Percentiles rank a stretch among this genome's conserved stretches.
Evolutionary conservation across 2,113 vertebrate genomes (phyloP).

Genomic region (Morone chrysops): DNA sequence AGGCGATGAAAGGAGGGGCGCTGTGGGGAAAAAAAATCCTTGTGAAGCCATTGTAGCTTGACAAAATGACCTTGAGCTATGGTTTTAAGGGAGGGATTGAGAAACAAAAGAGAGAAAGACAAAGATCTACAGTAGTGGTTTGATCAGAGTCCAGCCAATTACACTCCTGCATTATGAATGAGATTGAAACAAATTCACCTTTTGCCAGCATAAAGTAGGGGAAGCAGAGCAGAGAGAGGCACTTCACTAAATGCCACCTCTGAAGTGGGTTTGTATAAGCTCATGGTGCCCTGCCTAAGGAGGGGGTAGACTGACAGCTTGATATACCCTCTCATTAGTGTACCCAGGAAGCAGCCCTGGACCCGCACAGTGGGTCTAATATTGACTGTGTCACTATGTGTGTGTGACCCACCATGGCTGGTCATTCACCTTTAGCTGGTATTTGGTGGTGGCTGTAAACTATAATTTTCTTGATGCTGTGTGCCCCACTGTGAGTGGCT

Average conservation of each 20-base stretch:
- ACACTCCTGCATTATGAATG: slow-evolving; percentile 59
- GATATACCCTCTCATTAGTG: slow-evolving; percentile 66
- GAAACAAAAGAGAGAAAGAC: not conserved
- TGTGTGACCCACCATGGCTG: slow-evolving; percentile 37
- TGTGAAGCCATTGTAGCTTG: slow-evolving; percentile 35
- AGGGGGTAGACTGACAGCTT: slow-evolving; percentile 58
- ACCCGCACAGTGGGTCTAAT: slow-evolving; percentile 53
- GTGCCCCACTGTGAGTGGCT: slow-evolving; percentile 47
- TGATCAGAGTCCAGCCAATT: slow-evolving; percentile 61
- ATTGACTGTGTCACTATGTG: slow-evolving; percentile 54
- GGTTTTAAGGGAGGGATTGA: slow-evolving; percentile 45
- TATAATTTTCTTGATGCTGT: slow-evolving; percentile 52
- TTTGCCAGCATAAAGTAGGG: slow-evolving; percentile 38
- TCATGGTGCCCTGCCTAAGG: slow-evolving; percentile 43
- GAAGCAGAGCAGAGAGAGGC: slow-evolving; percentile 16
- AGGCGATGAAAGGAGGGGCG: slow-evolving; percentile 22
- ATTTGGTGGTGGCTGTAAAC: slow-evolving; percentile 54
- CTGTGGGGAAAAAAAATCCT: slow-evolving; percentile 2
- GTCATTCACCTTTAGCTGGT: slow-evolving; percentile 42
- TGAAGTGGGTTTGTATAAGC: slow-evolving; percentile 64
- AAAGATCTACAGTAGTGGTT: slow-evolving; percentile 39
- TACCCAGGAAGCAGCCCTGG: slow-evolving; percentile 50
- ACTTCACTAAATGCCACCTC: slow-evolving; percentile 66
- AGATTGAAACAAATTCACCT: slow-evolving; percentile 56
- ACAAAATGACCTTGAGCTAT: slow-evolving; percentile 68